Base-by-base conservation (phyloP, 2,888 invertebrate genomes). In the Drosophila greeni region DNA sequence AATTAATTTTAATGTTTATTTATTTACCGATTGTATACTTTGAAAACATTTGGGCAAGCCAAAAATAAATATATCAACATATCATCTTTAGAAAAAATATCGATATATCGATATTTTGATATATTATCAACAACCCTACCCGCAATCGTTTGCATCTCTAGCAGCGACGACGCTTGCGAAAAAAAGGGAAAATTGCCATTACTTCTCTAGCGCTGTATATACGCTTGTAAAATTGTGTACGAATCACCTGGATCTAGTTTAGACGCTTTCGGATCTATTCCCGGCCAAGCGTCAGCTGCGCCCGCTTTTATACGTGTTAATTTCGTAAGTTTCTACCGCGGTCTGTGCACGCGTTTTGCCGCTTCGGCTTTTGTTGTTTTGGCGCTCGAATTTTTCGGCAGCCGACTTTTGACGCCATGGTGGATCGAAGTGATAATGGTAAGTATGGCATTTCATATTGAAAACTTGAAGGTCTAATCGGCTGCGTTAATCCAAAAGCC, bases 341-440 rank as follows among this genome's bases (percentile, higher is more conserved):
- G 73, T 66, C 39, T 12, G 52, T 66, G 51, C 83, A 81, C 85
- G 75, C 83, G 53, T 73, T 81, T 78, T 75, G 65, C 84, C 80
- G 84, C 80, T 70, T 67, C 67, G 70, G 85, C 81, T 75, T 68
- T 67, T 72, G 58, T 80, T 79, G 82, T 84, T 82, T 82, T 82
- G 81, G 85, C 81, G 81, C 81, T 82, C 67, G 85, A 82, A 69
- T 84, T 84, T 67, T 54, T 64, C 58, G 70, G 49, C 58, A 47
- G 58, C 52, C 43, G 39, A 53, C 34, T 47, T 56, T 61, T 60
- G 80, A 64, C 84, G 84, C 80, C 66, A 89, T 89, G 88, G 88
- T 86, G 51, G 88, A 89, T 77, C 88, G 88, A 52, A 88, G 88
- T 61, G 88, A 89, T 73, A 88, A 88, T 86, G 89, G 89, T 88